These are phyloP conservation scores for Oreochromis niloticus DNA, from an alignment of 2,113 vertebrate species.

Conservation along the genomic window DNA sequence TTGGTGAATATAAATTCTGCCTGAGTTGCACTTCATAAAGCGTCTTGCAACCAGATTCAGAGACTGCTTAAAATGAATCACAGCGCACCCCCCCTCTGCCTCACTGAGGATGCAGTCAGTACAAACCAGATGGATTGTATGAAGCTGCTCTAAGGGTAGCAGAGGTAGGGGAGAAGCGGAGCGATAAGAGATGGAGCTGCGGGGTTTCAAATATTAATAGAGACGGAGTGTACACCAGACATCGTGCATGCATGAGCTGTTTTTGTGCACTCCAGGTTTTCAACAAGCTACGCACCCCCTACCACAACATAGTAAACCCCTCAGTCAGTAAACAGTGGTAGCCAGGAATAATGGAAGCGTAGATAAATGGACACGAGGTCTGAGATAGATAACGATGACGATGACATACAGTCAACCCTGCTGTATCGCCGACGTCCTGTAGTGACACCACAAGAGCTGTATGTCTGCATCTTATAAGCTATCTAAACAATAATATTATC, in stretches of 20 bases:
- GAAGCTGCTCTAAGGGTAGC: background rate
- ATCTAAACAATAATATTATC: background rate
- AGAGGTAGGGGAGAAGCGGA: background rate
- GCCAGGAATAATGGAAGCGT: constrained; percentile 18
- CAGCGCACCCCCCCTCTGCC: background rate
- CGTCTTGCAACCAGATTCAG: background rate
- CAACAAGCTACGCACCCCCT: constrained; percentile 9
- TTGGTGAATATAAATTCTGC: background rate
- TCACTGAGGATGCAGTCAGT: background rate
- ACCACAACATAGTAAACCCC: background rate
- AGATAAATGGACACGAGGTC: background rate
- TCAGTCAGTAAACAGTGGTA: background rate
- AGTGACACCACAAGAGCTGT: background rate
- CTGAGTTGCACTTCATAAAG: background rate
- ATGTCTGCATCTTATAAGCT: background rate
- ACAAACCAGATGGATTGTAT: constrained; percentile 9
- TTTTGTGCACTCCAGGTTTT: constrained; percentile 46
- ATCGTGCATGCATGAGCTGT: constrained; percentile 46
- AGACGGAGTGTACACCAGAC: constrained; percentile 33
- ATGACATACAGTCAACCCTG: background rate
- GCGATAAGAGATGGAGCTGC: constrained; percentile 27
- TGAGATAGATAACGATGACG: background rate
- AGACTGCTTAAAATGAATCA: constrained; percentile 2
- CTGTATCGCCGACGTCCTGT: background rate
- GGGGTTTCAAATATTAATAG: constrained; percentile 57